Evolutionary conservation across 2,113 vertebrate species (phyloP).

Genomic region (Python bivittatus): DNA sequence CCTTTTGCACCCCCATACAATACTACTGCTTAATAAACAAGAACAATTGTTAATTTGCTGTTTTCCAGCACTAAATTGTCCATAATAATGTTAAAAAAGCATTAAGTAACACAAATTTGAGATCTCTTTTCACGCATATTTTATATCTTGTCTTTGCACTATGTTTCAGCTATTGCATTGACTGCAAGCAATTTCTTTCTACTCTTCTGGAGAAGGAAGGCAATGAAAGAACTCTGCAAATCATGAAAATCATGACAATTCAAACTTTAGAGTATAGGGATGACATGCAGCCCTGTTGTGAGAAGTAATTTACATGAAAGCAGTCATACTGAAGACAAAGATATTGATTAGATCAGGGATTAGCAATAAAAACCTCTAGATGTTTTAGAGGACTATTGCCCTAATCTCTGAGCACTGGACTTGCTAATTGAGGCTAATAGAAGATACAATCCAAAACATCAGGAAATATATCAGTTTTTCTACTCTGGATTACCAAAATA

Average conservation of each 20-base stretch:
- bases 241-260: not conserved
- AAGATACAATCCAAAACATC: not conserved
- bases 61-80: not conserved
- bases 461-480: not conserved
- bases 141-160: not conserved
- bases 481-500: not conserved
- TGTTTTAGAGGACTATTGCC: no score
- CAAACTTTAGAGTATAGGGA: not conserved
- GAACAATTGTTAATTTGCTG: not conserved
- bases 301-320: not conserved
- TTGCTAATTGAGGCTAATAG: not conserved
- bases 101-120: not conserved
- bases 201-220: not conserved
- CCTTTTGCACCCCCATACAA: no score
- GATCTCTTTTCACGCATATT: not conserved
- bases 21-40: constrained; percentile 3
- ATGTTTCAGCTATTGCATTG: not conserved
- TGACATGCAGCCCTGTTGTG: not conserved
- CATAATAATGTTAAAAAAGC: not conserved
- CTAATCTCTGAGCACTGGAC: no score
- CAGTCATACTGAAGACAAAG: not conserved
- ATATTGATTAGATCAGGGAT: not conserved
- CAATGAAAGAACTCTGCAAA: no score
- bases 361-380: no score
- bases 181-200: not conserved